Base-by-base conservation (phyloP, 2,888 invertebrate species). In the Biston betularia region DNA sequence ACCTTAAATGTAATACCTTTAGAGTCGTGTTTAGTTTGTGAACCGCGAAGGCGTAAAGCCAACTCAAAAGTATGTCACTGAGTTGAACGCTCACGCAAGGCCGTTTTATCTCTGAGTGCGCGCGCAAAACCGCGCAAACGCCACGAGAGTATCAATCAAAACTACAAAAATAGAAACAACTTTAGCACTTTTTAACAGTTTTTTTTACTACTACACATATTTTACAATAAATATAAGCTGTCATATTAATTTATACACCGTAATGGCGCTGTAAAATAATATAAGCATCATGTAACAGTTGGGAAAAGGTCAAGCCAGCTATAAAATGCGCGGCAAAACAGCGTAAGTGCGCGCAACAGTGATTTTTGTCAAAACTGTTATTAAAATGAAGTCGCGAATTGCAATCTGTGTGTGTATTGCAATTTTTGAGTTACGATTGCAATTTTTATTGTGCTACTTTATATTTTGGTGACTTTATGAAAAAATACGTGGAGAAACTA, bases 51-150 rank as follows among this genome's bases (percentile, higher is more conserved):
- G 92, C 91, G 88, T 85, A 85, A 84, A 89, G 93, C 93, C 93
- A 93, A 92, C 82, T 90, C 88, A 88, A 91, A 93, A 91, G 89
- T 93, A 86, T 93, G 93, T 93, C 93, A 93, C 88, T 81, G 87
- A 89, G 92, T 92, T 93, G 92, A 93, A 92, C 84, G 88, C 90
- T 88, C 85, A 74, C 79, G 86, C 92, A 92, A 93, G 93, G 93
- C 88, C 93, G 88, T 79, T 84, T 88, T 93, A 91, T 92, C 92
- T 91, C 87, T 84, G 88, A 87, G 80, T 86, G 90, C 85, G 90
- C 92, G 88, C 77, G 79, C 89, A 89, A 89, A 89, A 89, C 84
- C 82, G 77, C 91, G 88, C 86, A 92, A 89, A 90, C 91, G 80
- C 84, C 81, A 80, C 83, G 79, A 81, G 81, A 11, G 40, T 52